Base-by-base conservation (phyloP, 2,113 vertebrate species). In the Saccopteryx leptura region DNA sequence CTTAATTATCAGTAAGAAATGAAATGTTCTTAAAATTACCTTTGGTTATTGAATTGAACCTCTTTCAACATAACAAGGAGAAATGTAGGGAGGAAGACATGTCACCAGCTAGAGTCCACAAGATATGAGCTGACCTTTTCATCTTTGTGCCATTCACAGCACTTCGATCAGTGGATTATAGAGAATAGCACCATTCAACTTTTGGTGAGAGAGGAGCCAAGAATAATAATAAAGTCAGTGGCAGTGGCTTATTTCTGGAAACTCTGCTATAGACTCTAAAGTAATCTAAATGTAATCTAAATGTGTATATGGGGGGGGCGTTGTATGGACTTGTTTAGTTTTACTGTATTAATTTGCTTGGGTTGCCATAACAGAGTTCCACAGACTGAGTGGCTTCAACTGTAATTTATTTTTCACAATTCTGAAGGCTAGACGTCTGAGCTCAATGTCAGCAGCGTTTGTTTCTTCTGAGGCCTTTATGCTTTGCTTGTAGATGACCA, bases 11-110 rank as follows among this genome's bases (percentile, higher is more conserved):
- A 76, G 65, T 68, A 80, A 81, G n/a, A 85, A 54, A 83, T 33
- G 17, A 63, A 68, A 95, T 92, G 17, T 4, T 88, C 91, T 78
- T 76, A 52, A 95, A 93, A 24, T 79, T 82, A 86, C 9, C 9
- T 92, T 90, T 85, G 12, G 23, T 28, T 63, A 8, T 83, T 24
- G 17, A 95, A 71, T 17, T 88, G 28, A 85, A 15, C 4, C 21
- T 83, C 63, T 91, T 88, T 12, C 61, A 95, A 95, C 48, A 52
- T 11, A 86, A 75, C 7, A 61, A 19, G 58, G n/a, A 75, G 52
- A 17, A n/a, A 88, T 23, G 24, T 0, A 81, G 26, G 33, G 17
- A 4, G 54, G 19, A 60, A 58, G 9, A 66, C 15, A 39, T 88
- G 14, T 90, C 28, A 63, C 13, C 18, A 63, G 26, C 56, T 58